These are phyloP conservation scores for Lasioglossum marginatum DNA, from an alignment of 2,888 invertebrate species.

Conservation along the genomic window DNA sequence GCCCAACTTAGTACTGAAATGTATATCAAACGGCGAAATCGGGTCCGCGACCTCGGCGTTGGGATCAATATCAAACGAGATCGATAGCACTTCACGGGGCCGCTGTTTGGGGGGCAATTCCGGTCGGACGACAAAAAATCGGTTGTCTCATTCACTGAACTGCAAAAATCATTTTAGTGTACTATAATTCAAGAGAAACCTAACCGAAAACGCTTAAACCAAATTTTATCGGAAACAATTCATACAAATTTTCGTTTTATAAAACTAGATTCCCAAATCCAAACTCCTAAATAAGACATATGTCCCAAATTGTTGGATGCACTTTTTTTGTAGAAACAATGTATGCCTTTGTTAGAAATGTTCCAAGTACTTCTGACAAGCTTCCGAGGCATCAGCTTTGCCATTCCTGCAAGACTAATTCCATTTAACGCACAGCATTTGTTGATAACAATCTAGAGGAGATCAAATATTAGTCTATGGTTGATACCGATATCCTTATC, in stretches of 20 bases:
- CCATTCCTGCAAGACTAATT: background rate
- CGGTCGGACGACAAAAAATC: slow-evolving; percentile 1
- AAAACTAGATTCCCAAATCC: background rate
- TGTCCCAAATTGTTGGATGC: background rate
- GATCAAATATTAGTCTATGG: background rate
- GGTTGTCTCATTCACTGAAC: background rate
- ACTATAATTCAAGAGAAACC: background rate
- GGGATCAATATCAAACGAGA: slow-evolving; percentile 42
- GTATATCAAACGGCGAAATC: slow-evolving; percentile 32
- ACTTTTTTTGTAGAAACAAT: background rate
- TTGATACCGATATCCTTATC: background rate
- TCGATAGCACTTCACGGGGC: slow-evolving; percentile 40
- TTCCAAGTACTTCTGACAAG: slow-evolving; percentile 18
- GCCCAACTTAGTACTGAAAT: background rate
- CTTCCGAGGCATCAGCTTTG: background rate
- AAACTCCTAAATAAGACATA: background rate
- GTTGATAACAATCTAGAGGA: slow-evolving; percentile 4
- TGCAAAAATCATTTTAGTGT: background rate
- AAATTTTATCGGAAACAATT: background rate
- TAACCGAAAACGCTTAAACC: background rate
- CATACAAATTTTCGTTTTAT: background rate
- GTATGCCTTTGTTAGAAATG: background rate
- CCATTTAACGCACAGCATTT: background rate
- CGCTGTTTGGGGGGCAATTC: slow-evolving; percentile 6
- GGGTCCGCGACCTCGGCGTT: slow-evolving; percentile 31